These are phyloP conservation scores for Tachina grossa DNA, from an alignment of 2,888 invertebrate genomes.

Conservation along the genomic window DNA sequence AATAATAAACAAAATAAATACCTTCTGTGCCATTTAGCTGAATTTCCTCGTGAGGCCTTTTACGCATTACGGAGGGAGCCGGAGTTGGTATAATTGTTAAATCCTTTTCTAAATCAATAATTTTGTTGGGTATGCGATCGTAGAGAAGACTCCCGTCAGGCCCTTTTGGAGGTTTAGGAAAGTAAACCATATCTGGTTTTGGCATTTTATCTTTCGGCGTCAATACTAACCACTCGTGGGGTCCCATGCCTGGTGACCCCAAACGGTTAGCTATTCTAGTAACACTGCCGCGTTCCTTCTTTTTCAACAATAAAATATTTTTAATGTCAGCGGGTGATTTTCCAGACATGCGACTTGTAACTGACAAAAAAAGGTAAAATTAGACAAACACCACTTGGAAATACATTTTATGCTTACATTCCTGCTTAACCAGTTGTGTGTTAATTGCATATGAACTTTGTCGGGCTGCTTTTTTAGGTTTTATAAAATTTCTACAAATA, in stretches of 20 bases:
- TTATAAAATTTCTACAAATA: slow-evolving; percentile 91
- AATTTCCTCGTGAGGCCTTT: slow-evolving; percentile 92
- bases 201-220: slow-evolving; percentile 87
- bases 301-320: slow-evolving; percentile 84
- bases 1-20: slow-evolving; percentile 64
- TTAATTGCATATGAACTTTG: slow-evolving; percentile 92
- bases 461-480: slow-evolving; percentile 93
- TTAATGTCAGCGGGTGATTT: slow-evolving; percentile 85
- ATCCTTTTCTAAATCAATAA: slow-evolving; percentile 86
- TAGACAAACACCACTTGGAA: neutral
- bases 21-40: slow-evolving; percentile 83
- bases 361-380: slow-evolving; percentile 77
- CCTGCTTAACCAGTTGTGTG: slow-evolving; percentile 92
- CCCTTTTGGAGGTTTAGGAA: slow-evolving; percentile 95
- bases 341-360: slow-evolving; percentile 84
- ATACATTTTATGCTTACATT: slow-evolving; percentile 86
- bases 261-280: slow-evolving; percentile 88
- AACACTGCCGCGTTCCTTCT: slow-evolving; percentile 86
- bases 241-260: slow-evolving; percentile 85
- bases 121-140: slow-evolving; percentile 92
- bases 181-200: slow-evolving; percentile 90
- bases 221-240: slow-evolving; percentile 84
- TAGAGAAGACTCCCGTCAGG: slow-evolving; percentile 94
- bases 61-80: slow-evolving; percentile 86
- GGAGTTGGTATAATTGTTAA: slow-evolving; percentile 85